Base-by-base conservation (phyloP, 2,797 vertebrate genomes). In the Denticeps clupeoides region DNA sequence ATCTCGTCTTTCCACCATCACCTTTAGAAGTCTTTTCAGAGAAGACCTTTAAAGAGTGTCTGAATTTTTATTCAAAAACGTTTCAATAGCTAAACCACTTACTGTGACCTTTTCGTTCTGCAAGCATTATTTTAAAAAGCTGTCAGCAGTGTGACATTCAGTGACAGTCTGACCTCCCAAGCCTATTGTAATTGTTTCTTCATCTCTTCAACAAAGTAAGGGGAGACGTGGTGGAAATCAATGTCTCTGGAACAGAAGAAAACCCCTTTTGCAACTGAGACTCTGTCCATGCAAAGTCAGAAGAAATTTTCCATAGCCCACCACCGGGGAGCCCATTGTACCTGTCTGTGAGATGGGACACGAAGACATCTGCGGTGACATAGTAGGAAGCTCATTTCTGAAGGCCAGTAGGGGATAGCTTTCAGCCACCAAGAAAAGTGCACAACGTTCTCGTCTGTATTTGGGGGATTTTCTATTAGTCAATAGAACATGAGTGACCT, bases 161-260 rank as follows among this genome's bases (percentile, higher is more conserved):
- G 61, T 56, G 25, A 49, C 50, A 18, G 29, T 15, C 41, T 64
- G 72, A 73, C 72, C 71, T 59, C 65, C 56, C 33, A 4, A 40
- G 49, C 52, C 60, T 46, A 37, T 51, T 5, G 68, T 65, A 63
- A 74, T 74, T 72, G 68, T 76, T 71, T 69, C 55, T 41, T 68
- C 65, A 56, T 63, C 35, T n/a, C 57, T 63, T 4, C 53, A 60
- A 62, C 37, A 26, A 38, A 49, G 53, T 48, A 53, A 62, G 58
- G 65, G 41, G 40, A 63, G 58, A 61, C 47, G 61, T 57, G 9
- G 15, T 53, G 29, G 63, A 61, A 63, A 63, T 61, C 57, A 31
- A 43, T 42, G 55, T 53, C 58, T 68, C 56, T 37, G 43, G 60
- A 62, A 58, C 41, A 50, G 54, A 54, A 63, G 58, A 41, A 53